Conservation (phyloP, 2,888 invertebrate species). For the Ctenicera cuprea region DNA sequence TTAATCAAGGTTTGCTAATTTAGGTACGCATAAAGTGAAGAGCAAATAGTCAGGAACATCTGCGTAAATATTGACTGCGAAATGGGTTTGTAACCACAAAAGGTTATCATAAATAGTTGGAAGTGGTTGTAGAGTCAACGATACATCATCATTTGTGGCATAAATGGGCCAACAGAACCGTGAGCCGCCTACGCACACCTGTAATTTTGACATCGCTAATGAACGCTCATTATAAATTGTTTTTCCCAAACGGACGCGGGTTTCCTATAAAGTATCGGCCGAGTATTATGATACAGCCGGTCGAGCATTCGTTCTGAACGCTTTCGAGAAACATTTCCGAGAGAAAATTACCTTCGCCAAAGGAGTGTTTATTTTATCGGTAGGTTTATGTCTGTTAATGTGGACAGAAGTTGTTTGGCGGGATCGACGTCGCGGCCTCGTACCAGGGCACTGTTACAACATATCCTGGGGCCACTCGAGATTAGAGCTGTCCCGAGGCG, state of each 20-base stretch:
- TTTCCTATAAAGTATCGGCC: conserved; percentile 6
- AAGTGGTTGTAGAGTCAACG: conserved; percentile 20
- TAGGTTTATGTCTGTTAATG: conserved; percentile 15
- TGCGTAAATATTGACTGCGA: conserved; percentile 23
- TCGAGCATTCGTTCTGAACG: neutral
- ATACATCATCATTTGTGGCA: conserved; percentile 28
- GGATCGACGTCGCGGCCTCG: conserved; percentile 31
- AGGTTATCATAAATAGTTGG: conserved; percentile 27
- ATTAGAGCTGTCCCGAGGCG: conserved; percentile 61
- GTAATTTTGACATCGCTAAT: conserved; percentile 13
- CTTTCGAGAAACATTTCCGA: neutral
- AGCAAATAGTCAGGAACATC: neutral
- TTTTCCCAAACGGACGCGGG: conserved; percentile 4
- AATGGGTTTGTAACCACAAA: conserved; percentile 19
- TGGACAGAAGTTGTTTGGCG: conserved; percentile 27
- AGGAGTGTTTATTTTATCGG: conserved; percentile 9
- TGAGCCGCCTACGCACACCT: conserved; percentile 2
- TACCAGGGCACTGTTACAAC: conserved; percentile 56
- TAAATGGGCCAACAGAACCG: conserved; percentile 8
- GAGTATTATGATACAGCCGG: neutral
- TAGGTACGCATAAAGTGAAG: conserved; percentile 14
- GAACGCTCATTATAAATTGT: conserved; percentile 25
- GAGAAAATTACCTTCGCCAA: neutral
- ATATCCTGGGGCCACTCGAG: conserved; percentile 58
- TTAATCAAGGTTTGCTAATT: too few species aligned